A percentile compares a stretch with the other conserved stretches of the same genome.
Evolutionary conservation across 2,888 invertebrate genomes (phyloP).

Genomic region (Plusia festucae): DNA sequence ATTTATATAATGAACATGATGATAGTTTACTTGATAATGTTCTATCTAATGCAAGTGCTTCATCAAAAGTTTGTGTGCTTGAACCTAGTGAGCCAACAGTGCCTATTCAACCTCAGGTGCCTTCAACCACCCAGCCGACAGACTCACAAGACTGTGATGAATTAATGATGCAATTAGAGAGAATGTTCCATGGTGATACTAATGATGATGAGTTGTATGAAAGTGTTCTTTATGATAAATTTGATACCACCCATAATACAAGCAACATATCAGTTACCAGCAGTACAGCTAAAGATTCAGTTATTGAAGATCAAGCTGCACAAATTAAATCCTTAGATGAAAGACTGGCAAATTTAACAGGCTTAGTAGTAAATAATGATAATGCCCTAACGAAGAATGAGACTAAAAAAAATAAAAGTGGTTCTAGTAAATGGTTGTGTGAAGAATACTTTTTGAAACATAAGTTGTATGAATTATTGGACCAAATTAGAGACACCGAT

Average conservation of each 20-base stretch:
- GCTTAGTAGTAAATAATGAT: conserved; percentile 67
- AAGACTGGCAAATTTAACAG: conserved; percentile 75
- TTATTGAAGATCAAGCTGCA: conserved; percentile 71
- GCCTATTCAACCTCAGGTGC: conserved; percentile 32
- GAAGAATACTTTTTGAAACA: conserved; percentile 83
- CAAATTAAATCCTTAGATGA: conserved; percentile 79
- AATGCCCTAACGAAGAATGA: conserved; percentile 60
- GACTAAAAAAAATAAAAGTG: conserved; percentile 56
- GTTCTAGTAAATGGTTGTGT: conserved; percentile 82
- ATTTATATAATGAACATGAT: conserved; percentile 4
- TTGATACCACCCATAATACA: conserved; percentile 60
- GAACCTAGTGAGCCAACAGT: conserved; percentile 27
- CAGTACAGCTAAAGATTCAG: conserved; percentile 53
- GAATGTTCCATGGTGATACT: conserved; percentile 79
- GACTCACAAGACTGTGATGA: conserved; percentile 77
- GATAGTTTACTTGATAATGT: conserved; percentile 30
- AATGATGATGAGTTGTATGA: conserved; percentile 85
- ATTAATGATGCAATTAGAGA: conserved; percentile 81
- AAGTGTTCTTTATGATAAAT: conserved; percentile 68
- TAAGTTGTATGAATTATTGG: conserved; percentile 77
- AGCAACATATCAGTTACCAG: conserved; percentile 47
- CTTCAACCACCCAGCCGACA: conserved; percentile 55
- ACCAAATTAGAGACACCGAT: conserved; percentile 80
- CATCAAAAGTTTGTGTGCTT: conserved; percentile 33
- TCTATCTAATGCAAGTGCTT: conserved; percentile 51